Percentiles rank a stretch among this genome's conserved stretches.
Conservation (phyloP, 1,140 invertebrate species). For the Colletes latitarsis region DNA sequence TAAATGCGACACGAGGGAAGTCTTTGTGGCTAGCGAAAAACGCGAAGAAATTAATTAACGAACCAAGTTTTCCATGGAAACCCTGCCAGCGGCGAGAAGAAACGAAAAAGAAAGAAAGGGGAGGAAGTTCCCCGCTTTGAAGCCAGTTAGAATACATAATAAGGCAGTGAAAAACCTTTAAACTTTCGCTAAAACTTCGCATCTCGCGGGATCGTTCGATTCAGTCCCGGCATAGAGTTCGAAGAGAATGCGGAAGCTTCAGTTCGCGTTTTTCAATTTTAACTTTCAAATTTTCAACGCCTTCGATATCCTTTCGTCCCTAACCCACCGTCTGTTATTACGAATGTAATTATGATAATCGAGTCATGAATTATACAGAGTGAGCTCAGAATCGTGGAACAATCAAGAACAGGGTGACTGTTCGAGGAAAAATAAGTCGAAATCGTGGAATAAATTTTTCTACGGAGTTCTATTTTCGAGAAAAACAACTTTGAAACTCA, state of each 20-base stretch:
- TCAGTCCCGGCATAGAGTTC: neutral
- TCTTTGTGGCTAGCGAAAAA: conserved; percentile 15
- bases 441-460: conserved; percentile 25
- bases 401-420: conserved; percentile 13
- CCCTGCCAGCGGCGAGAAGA: neutral
- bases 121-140: neutral
- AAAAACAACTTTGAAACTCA: neutral
- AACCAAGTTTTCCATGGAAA: conserved; percentile 41
- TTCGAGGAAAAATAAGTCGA: conserved; percentile 6
- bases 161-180: neutral
- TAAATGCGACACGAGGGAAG: neutral
- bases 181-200: conserved; percentile 11
- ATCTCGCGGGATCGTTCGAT: conserved; percentile 1
- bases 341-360: conserved; percentile 51
- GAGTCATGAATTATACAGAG: conserved; percentile 48
- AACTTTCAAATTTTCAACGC: conserved; percentile 37
- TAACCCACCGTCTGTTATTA: conserved; percentile 24
- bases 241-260: conserved; percentile 8
- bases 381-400: neutral
- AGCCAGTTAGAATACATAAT: conserved; percentile 42
- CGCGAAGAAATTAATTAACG: conserved; percentile 56
- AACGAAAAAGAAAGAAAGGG: conserved; percentile 9
- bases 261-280: conserved; percentile 17
- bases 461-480: neutral
- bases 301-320: neutral